A percentile compares a stretch with the other conserved stretches of the same genome.
Conservation (phyloP, 53 echinoderm and acorn worm species). For the Antedon mediterranea region DNA sequence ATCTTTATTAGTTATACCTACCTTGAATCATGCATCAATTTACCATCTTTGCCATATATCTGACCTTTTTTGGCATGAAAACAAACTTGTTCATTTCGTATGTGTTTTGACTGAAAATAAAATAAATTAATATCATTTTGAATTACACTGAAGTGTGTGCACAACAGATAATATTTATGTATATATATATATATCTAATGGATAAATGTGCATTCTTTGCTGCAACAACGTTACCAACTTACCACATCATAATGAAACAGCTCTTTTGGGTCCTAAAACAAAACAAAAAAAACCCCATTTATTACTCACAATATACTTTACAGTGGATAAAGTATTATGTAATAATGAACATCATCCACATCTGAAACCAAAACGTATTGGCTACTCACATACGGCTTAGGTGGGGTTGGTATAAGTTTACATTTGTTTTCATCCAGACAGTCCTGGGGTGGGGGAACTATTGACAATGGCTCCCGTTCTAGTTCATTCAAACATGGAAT, state of each 20-base stretch:
- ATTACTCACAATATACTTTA: no score
- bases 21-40: conserved; percentile 64
- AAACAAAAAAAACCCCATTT: no score
- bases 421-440: conserved; percentile 38
- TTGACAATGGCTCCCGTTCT: conserved; percentile 20
- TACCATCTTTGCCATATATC: conserved; percentile 49
- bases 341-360: no score
- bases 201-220: no score
- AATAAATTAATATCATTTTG: no score
- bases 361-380: not conserved
- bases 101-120: not conserved
- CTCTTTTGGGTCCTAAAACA: conserved; percentile 75
- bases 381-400: conserved; percentile 67
- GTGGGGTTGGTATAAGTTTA: conserved; percentile 30
- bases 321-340: no score
- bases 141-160: no score
- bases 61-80: not conserved
- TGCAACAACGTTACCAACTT: no score
- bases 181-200: no score
- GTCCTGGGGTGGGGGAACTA: conserved; percentile 42
- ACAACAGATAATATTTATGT: no score
- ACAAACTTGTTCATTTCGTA: conserved; percentile 16
- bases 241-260: conserved; percentile 94
- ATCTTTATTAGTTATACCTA: not conserved
- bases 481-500: conserved; percentile 35